These are phyloP conservation scores for Drosophila cyrtoloma DNA, from an alignment of 2,888 invertebrate genomes.

Conservation along the genomic window DNA sequence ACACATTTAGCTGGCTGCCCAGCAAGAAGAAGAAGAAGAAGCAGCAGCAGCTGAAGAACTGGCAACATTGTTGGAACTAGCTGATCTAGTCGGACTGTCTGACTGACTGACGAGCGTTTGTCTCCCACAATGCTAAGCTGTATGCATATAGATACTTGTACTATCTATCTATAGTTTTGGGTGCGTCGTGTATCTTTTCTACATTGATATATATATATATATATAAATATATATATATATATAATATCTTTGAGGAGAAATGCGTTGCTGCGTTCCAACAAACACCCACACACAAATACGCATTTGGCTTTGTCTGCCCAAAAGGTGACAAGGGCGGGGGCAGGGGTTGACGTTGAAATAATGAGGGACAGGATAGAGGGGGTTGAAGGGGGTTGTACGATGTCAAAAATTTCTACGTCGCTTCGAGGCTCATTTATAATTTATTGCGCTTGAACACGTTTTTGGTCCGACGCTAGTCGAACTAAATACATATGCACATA, in stretches of 20 bases:
- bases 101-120: constrained; percentile 45
- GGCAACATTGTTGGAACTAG: constrained; percentile 65
- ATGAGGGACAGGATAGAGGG: constrained; percentile 1
- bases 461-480: constrained; percentile 39
- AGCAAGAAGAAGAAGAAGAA: constrained; percentile 29
- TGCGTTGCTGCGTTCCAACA: constrained; percentile 60
- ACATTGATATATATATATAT: not conserved
- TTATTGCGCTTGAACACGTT: constrained; percentile 80
- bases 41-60: constrained; percentile 3
- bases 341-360: constrained; percentile 11
- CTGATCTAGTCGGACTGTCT: not conserved
- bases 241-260: constrained; percentile 40
- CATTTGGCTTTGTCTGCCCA: constrained; percentile 57
- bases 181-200: constrained; percentile 31
- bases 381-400: constrained; percentile 17
- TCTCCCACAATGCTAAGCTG: constrained; percentile 48
- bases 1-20: constrained; percentile 35
- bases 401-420: constrained; percentile 59
- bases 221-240: not conserved
- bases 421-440: constrained; percentile 75
- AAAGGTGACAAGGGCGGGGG: not conserved
- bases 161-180: constrained; percentile 52
- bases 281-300: constrained; percentile 22
- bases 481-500: not conserved
- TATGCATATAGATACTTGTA: constrained; percentile 30